Evolutionary conservation across 2,888 invertebrate species (phyloP), one percentile per base, ranked within the genome.

Genomic region (Diogma glabrata): DNA sequence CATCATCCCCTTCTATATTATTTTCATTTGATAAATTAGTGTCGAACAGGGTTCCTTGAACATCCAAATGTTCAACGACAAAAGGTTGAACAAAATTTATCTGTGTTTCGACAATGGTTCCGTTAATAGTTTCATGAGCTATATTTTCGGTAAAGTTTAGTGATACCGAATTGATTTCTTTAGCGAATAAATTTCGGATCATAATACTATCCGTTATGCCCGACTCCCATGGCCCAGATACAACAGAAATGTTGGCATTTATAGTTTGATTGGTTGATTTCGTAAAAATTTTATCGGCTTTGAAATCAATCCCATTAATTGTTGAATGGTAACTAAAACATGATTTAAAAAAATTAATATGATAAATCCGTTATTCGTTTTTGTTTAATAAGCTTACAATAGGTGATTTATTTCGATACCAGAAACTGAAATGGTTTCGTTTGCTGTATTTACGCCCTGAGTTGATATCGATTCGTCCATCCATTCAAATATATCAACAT

Each of bases 401-500:
- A n/a, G n/a, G n/a, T n/a, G n/a, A n/a, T n/a, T n/a, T n/a, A n/a
- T n/a, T n/a, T n/a, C n/a, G n/a, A n/a, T n/a, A n/a, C n/a, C n/a
- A n/a, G n/a, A n/a, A n/a, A n/a, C n/a, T n/a, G n/a, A n/a, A n/a
- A n/a, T n/a, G n/a, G n/a, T n/a, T n/a, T n/a, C n/a, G n/a, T n/a
- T n/a, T n/a, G n/a, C n/a, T n/a, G n/a, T n/a, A n/a, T n/a, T n/a
- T n/a, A n/a, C n/a, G n/a, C n/a, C n/a, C n/a, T n/a, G n/a, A n/a
- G n/a, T n/a, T n/a, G n/a, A n/a, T n/a, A 76, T 65, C 2, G 73
- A 61, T 28, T 72, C 64, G 20, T 64, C 61, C 3, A 72, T 63
- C 73, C 75, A 78, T 47, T 72, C 58, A 3, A 61, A 51, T 9
- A 79, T 60, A 45, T 73, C 64, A 1, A 75, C 69, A 45, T 70